These are phyloP conservation scores for Tenrec ecaudatus DNA, from an alignment of 2,113 vertebrate species.

Conservation along the genomic window DNA sequence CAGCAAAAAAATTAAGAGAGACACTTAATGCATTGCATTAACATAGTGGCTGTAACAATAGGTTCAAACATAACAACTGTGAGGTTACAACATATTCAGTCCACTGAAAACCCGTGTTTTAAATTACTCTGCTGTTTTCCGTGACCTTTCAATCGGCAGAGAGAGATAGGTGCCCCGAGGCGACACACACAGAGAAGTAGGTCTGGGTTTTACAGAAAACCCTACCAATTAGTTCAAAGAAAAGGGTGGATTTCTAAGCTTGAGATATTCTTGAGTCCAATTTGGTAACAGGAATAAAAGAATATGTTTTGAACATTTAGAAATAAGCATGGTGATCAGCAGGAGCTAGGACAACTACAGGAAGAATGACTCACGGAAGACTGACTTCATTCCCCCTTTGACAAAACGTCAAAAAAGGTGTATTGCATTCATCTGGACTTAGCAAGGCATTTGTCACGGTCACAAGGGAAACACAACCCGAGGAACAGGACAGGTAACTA, in stretches of 20 bases:
- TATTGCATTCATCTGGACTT: slow-evolving; percentile 5
- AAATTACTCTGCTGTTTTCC: neutral
- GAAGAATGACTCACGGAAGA: slow-evolving; percentile 42
- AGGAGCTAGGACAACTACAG: neutral
- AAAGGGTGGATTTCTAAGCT: neutral
- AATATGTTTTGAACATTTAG: neutral
- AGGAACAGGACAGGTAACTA: neutral
- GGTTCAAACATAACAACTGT: no score
- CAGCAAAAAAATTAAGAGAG: no score
- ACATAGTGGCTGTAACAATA: no score
- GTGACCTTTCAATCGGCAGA: neutral
- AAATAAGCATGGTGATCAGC: neutral
- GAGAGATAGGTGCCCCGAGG: neutral
- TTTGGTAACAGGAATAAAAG: neutral
- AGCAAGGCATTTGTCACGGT: slow-evolving; percentile 48
- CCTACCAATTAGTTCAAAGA: neutral
- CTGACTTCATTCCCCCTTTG: slow-evolving; percentile 24
- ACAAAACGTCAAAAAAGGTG: slow-evolving; percentile 36
- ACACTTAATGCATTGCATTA: no score
- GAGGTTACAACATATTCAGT: neutral
- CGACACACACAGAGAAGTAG: neutral
- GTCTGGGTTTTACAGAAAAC: neutral
- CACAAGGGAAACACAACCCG: neutral
- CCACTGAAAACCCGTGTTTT: neutral
- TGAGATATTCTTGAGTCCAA: neutral